These are phyloP conservation scores for Muschampia plurimacula DNA, from an alignment of 2,888 invertebrate genomes.

Conservation along the genomic window DNA sequence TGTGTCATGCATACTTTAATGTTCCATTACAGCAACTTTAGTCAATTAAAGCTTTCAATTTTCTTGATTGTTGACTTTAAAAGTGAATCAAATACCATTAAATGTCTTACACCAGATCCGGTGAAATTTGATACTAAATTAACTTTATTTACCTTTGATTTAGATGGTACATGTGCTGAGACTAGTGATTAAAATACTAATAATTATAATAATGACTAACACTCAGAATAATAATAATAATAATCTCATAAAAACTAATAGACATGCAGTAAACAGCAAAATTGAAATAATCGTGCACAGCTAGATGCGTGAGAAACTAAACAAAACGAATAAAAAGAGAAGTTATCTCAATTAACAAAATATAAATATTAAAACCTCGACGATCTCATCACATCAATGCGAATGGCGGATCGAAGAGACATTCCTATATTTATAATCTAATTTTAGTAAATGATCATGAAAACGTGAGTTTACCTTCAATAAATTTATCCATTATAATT, in stretches of 20 bases:
- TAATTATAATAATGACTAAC: constrained; percentile 74
- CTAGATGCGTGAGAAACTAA: constrained; percentile 84
- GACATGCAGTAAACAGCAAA: constrained; percentile 82
- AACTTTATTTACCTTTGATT: constrained; percentile 70
- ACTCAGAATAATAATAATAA: constrained; percentile 67
- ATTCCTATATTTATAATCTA: constrained; percentile 65
- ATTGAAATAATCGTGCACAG: constrained; percentile 83
- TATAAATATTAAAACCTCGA: constrained; percentile 52
- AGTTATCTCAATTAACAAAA: constrained; percentile 57
- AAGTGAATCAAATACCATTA: constrained; percentile 45
- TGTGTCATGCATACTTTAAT: constrained; percentile 61
- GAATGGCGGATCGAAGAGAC: constrained; percentile 57
- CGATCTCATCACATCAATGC: constrained; percentile 58
- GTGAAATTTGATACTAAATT: constrained; percentile 62
- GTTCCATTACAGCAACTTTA: constrained; percentile 60
- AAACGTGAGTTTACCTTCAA: constrained; percentile 72
- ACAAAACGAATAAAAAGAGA: constrained; percentile 62
- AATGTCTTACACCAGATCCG: constrained; percentile 80
- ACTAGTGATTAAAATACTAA: constrained; percentile 75
- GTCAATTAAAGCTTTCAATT: constrained; percentile 62
- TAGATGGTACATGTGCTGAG: constrained; percentile 82
- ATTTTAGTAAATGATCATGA: constrained; percentile 73
- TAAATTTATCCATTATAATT: constrained; percentile 73
- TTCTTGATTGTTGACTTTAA: constrained; percentile 35
- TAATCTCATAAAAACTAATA: constrained; percentile 66